Evolutionary conservation across 2,113 vertebrate species (phyloP).

Genomic region (Thermophis baileyi): DNA sequence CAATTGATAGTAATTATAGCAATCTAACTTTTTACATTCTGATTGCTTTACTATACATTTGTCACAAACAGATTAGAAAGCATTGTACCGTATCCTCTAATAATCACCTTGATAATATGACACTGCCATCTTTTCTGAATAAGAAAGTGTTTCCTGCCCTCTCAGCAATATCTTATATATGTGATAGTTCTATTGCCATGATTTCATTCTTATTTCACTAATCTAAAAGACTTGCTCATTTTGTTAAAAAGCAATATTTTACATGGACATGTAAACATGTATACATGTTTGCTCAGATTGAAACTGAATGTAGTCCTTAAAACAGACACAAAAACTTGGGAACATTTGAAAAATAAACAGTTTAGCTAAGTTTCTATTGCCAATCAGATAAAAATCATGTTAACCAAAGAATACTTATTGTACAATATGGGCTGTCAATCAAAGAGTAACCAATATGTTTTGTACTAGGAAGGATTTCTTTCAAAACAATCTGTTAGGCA

Average conservation of each 20-base stretch:
- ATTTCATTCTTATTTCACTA: background rate
- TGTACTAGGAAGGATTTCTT: background rate
- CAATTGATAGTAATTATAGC: slow-evolving; percentile 54
- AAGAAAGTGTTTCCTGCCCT: slow-evolving; percentile 17
- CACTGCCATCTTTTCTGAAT: background rate
- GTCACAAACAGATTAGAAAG: slow-evolving; percentile 37
- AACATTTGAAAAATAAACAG: background rate
- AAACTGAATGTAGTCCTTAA: background rate
- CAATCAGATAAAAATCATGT: background rate
- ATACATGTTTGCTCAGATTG: background rate
- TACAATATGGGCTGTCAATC: background rate
- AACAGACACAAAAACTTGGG: background rate
- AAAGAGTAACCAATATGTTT: background rate
- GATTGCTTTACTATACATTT: slow-evolving; percentile 27
- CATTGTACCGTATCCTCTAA: slow-evolving; percentile 14
- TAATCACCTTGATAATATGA: background rate
- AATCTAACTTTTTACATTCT: slow-evolving; percentile 48
- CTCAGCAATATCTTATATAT: background rate
- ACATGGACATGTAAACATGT: background rate
- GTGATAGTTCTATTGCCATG: background rate
- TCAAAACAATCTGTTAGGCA: background rate
- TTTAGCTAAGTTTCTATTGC: background rate
- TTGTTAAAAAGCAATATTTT: background rate
- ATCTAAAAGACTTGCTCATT: background rate
- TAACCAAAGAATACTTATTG: background rate